These are phyloP conservation scores for Polylopha cassiicola DNA, from an alignment of 2,888 invertebrate species.

Conservation along the genomic window DNA sequence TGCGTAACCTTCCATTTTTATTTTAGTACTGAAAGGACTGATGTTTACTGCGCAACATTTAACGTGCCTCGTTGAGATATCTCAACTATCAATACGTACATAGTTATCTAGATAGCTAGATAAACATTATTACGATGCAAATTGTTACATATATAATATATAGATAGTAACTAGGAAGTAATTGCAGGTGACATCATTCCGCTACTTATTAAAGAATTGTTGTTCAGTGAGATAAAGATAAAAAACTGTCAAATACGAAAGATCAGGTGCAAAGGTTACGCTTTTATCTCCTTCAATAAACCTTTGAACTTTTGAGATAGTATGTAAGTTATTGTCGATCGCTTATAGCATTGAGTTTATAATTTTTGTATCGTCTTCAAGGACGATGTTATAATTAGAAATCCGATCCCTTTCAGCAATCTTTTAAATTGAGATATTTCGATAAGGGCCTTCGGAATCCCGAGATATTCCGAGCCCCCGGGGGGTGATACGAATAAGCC, in stretches of 20 bases:
- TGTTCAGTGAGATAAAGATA: no score
- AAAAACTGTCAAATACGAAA: no score
- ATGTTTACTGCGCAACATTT: slow-evolving; percentile 22
- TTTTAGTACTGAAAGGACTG: slow-evolving; percentile 1
- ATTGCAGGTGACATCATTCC: slow-evolving; percentile 6
- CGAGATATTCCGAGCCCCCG: slow-evolving; percentile 18
- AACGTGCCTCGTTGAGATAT: slow-evolving; percentile 12
- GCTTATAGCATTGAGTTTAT: no score
- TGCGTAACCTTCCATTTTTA: slow-evolving; percentile 15
- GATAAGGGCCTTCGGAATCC: slow-evolving; percentile 20
- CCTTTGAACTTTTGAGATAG: no score
- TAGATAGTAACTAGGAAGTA: slow-evolving; percentile 4
- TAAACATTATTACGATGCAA: slow-evolving; percentile 3
- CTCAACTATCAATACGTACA: slow-evolving; percentile 1
- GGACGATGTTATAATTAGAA: no score
- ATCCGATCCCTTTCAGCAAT: slow-evolving; percentile 6
- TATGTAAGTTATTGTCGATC: no score
- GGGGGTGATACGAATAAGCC: slow-evolving; percentile 26
- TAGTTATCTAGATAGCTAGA: slow-evolving; percentile 15
- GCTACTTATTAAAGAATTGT: neutral
- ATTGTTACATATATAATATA: neutral
- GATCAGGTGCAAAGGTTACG: no score
- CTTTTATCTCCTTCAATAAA: no score
- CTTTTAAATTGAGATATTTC: slow-evolving; percentile 16
- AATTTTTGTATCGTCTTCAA: no score